These are phyloP conservation scores for Tipula unca DNA, from an alignment of 2,888 invertebrate species.

Conservation along the genomic window DNA sequence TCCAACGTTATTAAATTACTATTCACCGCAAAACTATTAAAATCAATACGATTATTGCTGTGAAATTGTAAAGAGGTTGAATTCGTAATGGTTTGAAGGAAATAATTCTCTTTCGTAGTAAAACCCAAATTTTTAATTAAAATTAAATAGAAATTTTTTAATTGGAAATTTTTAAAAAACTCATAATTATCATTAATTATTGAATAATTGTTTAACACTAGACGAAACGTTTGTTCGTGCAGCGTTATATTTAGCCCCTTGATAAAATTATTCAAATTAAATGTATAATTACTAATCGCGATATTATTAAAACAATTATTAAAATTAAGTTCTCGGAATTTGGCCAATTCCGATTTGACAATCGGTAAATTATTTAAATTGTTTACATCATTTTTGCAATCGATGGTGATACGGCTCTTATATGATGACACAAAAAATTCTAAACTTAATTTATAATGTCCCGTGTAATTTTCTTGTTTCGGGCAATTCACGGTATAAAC, in stretches of 20 bases:
- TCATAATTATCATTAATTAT: neutral
- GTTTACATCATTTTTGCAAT: neutral
- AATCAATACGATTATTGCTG: neutral
- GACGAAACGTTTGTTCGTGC: neutral
- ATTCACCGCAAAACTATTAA: neutral
- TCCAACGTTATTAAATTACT: neutral
- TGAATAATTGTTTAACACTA: neutral
- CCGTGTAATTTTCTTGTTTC: neutral
- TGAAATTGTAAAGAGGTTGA: neutral
- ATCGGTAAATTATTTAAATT: neutral
- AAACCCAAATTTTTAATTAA: neutral
- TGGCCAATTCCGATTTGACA: neutral
- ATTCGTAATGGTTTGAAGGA: neutral
- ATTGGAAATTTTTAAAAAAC: neutral
- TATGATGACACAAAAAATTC: neutral
- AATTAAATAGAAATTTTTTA: neutral
- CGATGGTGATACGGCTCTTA: neutral
- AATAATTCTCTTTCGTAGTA: neutral
- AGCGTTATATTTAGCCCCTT: neutral
- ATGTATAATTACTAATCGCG: neutral
- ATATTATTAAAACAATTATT: neutral
- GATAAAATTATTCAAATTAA: neutral
- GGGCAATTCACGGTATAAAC: neutral
- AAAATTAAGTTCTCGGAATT: neutral
- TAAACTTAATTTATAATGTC: neutral